Evolutionary conservation across 1,140 invertebrate genomes (phyloP).

Genomic region (Pentalonia nigronervosa): DNA sequence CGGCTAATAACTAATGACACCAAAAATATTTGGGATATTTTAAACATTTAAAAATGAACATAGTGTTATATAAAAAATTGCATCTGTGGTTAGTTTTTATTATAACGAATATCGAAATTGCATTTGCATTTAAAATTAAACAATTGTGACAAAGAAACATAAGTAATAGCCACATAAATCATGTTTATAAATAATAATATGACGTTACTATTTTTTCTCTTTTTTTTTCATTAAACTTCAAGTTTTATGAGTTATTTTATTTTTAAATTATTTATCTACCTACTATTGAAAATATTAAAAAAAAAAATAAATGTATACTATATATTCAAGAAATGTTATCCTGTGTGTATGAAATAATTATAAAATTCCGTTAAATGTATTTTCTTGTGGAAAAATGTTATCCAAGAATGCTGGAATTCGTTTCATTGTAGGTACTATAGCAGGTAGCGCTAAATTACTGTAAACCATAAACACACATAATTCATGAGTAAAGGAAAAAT

Average conservation of each 20-base stretch:
- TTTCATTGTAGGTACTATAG: not conserved
- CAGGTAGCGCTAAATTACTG: not conserved
- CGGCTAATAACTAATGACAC: not conserved
- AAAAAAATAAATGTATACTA: not conserved
- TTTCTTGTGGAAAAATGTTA: not conserved
- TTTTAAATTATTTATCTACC: not conserved
- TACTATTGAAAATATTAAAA: not conserved
- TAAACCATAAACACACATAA: not conserved
- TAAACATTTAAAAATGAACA: not conserved
- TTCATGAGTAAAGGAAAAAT: not conserved
- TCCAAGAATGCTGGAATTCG: constrained; percentile 19
- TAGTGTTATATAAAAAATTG: not conserved
- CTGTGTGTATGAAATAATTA: not conserved
- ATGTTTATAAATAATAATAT: not conserved
- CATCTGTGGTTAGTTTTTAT: not conserved
- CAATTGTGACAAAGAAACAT: not conserved
- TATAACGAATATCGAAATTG: not conserved
- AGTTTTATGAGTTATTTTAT: constrained; percentile 2
- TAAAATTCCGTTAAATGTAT: constrained; percentile 13
- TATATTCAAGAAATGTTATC: not conserved
- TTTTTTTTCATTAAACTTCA: not conserved
- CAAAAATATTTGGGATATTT: not conserved
- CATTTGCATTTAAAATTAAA: not conserved
- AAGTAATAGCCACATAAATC: constrained; percentile 14
- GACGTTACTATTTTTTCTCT: not conserved